Conservation (phyloP, 2,888 invertebrate genomes). For the Agapetus fuscipes region DNA sequence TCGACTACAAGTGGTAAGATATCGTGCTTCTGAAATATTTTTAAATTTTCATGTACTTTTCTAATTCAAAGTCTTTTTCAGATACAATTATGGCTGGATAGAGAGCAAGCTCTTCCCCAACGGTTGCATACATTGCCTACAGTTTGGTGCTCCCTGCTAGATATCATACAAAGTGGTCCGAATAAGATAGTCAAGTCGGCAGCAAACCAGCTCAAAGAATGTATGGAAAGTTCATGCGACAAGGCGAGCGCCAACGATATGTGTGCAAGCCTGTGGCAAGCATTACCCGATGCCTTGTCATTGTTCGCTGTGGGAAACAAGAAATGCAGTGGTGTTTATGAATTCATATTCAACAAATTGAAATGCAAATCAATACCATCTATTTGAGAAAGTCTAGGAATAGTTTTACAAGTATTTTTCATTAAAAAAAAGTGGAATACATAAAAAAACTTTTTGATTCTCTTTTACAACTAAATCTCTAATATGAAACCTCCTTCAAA, state of each 20-base stretch:
- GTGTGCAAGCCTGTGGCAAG: slow-evolving; percentile 14
- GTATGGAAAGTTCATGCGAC: slow-evolving; percentile 7
- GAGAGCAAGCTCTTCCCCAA: slow-evolving; percentile 12
- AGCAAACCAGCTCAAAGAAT: slow-evolving; percentile 11
- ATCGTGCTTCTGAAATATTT: neutral
- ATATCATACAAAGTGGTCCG: slow-evolving; percentile 11
- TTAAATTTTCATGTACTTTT: neutral
- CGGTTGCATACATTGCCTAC: slow-evolving; percentile 5
- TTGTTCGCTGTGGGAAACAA: slow-evolving; percentile 5
- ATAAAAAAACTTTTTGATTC: too few species aligned
- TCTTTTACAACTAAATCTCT: too few species aligned
- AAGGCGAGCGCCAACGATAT: slow-evolving; percentile 7
- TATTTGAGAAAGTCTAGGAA: too few species aligned
- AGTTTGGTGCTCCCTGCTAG: slow-evolving; percentile 17
- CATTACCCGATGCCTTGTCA: slow-evolving; percentile 10
- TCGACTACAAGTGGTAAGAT: slow-evolving; percentile 12
- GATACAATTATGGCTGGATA: slow-evolving; percentile 16
- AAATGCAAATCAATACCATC: too few species aligned
- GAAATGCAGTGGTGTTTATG: neutral
- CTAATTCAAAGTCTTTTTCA: slow-evolving; percentile 5
- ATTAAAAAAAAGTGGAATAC: too few species aligned
- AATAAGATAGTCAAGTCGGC: slow-evolving; percentile 2
- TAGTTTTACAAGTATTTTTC: too few species aligned
- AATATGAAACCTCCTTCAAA: too few species aligned
- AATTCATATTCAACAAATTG: too few species aligned